Evolutionary conservation across 2,888 invertebrate species (phyloP), one percentile per base, ranked within the genome.

Genomic region (Hydriomena furcata): DNA sequence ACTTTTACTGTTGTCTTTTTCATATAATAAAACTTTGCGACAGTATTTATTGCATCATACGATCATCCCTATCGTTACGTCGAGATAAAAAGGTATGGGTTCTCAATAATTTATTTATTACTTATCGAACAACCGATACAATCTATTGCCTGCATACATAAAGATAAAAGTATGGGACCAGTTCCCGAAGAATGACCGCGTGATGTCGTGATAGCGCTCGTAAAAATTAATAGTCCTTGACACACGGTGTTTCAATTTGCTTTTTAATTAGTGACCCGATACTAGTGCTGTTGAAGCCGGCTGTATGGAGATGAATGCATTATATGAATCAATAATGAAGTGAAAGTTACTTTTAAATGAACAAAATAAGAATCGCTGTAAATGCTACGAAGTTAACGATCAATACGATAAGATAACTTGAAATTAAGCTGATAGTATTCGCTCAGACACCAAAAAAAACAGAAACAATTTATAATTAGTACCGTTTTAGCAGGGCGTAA

Each of bases 181-280:
- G 46, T 52, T 51, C 47, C 21, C 44, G 40, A 20, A 43, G 44
- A 63, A 61, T 49, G 57, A 60, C 46, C 60, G 58, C 55, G 58
- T 53, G 59, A 60, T 62, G 63, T 55, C 62, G 66, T 68, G 78
- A 82, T 78, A 77, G 70, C 49, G 72, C 75, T 83, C 84, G 73
- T 85, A 82, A 86, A 85, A 84, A 79, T 78, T 82, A 81, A 84
- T 81, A 82, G 76, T 78, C 71, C 70, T 74, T 78, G 74, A 80
- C 81, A 79, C 71, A 71, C 65, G 65, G 71, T 68, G 70, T 75
- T 81, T 84, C 79, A 80, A 83, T 84, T 82, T 79, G 74, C 73
- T 76, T 84, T 79, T 82, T 82, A 84, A 82, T 83, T 80, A 79
- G 76, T 49, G 28, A 47, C 38, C 53, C 27, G 50, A 52, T 57